phyloP scores from a whole-genome alignment of 2,113 vertebrate genomes.

The Pedionomus torquatus region DNA sequence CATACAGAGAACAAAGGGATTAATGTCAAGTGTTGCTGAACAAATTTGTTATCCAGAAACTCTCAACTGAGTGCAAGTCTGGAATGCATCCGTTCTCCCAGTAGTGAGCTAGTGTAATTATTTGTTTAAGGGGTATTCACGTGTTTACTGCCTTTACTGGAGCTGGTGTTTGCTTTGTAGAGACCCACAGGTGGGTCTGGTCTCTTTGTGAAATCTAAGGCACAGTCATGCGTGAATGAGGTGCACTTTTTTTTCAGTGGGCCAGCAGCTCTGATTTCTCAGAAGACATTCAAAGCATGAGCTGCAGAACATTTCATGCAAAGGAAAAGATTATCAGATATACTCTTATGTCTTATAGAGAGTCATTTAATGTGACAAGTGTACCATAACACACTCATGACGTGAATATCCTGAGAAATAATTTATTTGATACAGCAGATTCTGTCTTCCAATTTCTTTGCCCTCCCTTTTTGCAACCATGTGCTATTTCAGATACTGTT shows the following conservation, averaged over 20 bases:
- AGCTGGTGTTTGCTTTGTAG: conserved; percentile 28
- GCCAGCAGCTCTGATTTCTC: neutral
- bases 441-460: neutral
- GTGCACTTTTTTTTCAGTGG: neutral
- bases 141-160: neutral
- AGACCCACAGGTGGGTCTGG: neutral
- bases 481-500: neutral
- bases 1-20: neutral
- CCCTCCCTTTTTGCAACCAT: neutral
- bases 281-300: rapidly evolving
- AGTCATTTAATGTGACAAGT: neutral
- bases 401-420: neutral
- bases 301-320: rapidly evolving
- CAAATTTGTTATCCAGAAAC: conserved; percentile 12
- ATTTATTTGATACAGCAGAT: neutral
- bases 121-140: conserved; percentile 24
- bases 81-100: conserved; percentile 29
- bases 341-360: rapidly evolving
- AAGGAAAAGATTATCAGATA: neutral
- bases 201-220: neutral
- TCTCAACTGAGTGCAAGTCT: neutral
- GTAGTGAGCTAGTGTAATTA: neutral
- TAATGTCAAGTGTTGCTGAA: conserved; percentile 17
- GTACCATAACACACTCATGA: neutral
- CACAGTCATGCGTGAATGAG: neutral